These are phyloP conservation scores for Tetragnatha montana DNA, from an alignment of 2,888 invertebrate species.

Conservation along the genomic window DNA sequence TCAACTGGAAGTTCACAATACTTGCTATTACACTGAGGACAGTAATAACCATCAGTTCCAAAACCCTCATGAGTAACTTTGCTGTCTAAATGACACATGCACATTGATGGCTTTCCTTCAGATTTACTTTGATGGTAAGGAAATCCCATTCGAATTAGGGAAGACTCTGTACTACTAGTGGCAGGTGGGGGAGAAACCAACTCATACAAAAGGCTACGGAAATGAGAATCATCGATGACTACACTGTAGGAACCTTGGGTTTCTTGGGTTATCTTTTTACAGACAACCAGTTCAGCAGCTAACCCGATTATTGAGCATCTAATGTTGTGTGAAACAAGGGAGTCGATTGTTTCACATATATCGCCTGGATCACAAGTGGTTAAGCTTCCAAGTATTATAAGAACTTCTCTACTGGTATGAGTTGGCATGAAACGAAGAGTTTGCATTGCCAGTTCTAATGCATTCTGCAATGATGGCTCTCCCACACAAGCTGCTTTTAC, in stretches of 20 bases:
- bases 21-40: conserved; percentile 92
- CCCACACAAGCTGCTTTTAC: conserved; percentile 85
- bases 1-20: conserved; percentile 99
- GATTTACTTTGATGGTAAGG: conserved; percentile 84
- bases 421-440: conserved; percentile 90
- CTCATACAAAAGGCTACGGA: conserved; percentile 77
- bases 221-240: conserved; percentile 89
- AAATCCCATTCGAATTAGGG: conserved; percentile 94
- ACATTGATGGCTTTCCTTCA: conserved; percentile 85
- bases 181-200: conserved; percentile 79
- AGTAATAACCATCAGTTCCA: conserved; percentile 74
- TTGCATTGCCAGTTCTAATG: conserved; percentile 89
- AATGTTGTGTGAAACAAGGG: conserved; percentile 86
- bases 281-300: conserved; percentile 95
- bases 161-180: conserved; percentile 80
- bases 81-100: conserved; percentile 92
- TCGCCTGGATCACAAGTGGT: conserved; percentile 98
- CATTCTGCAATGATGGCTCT: conserved; percentile 97
- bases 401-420: conserved; percentile 95
- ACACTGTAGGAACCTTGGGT: conserved; percentile 92
- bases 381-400: conserved; percentile 93
- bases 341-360: conserved; percentile 88
- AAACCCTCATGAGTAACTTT: conserved; percentile 64
- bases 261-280: conserved; percentile 87
- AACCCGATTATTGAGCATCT: conserved; percentile 96